phyloP scores from a whole-genome alignment of 2,797 vertebrate genomes.

The Megaceryle alcyon region DNA sequence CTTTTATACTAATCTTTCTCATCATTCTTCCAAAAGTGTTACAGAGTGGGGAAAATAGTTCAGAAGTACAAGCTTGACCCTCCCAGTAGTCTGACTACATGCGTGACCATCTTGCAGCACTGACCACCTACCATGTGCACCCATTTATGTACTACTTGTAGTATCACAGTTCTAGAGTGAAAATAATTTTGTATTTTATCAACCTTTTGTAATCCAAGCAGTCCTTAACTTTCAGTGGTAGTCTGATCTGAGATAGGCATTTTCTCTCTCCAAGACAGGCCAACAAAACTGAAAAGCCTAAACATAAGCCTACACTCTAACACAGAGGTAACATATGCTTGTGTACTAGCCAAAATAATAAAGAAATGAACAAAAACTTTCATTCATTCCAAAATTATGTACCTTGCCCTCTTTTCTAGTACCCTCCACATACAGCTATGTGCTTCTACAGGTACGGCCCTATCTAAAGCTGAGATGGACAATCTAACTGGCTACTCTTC shows the following conservation, averaged over 20 bases:
- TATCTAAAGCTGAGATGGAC: not conserved
- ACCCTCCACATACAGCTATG: not conserved
- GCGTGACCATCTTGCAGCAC: not conserved
- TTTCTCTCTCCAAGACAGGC: not conserved
- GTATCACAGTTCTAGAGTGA: not conserved
- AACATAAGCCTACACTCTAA: rapidly evolving
- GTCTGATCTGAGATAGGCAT: rapidly evolving
- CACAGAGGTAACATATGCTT: rapidly evolving
- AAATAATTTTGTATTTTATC: not conserved
- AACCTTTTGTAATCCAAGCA: not conserved
- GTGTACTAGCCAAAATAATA: not conserved
- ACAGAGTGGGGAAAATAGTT: not conserved
- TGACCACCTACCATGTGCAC: not conserved
- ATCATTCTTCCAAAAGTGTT: not conserved
- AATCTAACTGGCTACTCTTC: not conserved
- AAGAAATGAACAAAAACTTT: not conserved
- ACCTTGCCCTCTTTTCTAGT: not conserved
- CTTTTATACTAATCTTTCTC: not conserved
- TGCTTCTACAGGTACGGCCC: not conserved
- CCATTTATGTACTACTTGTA: not conserved
- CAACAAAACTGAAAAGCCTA: not conserved
- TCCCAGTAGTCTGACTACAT: not conserved
- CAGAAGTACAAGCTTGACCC: not conserved
- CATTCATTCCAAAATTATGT: not conserved
- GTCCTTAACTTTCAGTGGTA: not conserved